Evolutionary conservation across 2,113 vertebrate genomes (phyloP).

Genomic region (Erythrolamprus reginae): DNA sequence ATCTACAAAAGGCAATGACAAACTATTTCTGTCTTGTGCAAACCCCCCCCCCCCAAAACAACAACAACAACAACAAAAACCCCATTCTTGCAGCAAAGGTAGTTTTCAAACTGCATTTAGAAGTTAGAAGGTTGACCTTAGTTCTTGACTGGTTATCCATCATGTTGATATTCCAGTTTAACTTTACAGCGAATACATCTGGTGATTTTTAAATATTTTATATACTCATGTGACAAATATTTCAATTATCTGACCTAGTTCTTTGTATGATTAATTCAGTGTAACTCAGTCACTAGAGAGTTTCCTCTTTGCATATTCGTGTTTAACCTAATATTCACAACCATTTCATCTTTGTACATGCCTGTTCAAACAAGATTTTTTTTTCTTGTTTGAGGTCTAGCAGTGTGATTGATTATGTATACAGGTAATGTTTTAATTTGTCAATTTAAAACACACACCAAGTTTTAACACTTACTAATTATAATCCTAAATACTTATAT

Average conservation of each 20-base stretch:
- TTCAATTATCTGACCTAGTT: constrained; percentile 1
- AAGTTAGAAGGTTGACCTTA: background rate
- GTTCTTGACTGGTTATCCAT: background rate
- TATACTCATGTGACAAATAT: constrained; percentile 7
- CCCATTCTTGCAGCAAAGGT: background rate
- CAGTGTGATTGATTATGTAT: background rate
- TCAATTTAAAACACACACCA: constrained; percentile 13
- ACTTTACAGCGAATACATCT: background rate
- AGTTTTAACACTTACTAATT: constrained; percentile 11
- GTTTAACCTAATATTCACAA: background rate
- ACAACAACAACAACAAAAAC: no score
- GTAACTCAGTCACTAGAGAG: background rate
- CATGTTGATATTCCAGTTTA: background rate
- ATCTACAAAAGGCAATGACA: background rate
- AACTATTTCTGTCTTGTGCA: background rate
- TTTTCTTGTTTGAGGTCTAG: background rate
- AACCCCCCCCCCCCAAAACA: no score
- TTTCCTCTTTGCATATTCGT: background rate
- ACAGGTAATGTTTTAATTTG: background rate
- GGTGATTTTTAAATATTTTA: background rate
- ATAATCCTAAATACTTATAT: background rate
- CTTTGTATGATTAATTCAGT: constrained; percentile 1
- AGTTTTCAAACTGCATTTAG: background rate
- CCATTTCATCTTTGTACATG: background rate
- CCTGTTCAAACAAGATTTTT: background rate